These are phyloP conservation scores for Drosophila sulfurigaster DNA, from an alignment of 1,140 invertebrate genomes.

Conservation along the genomic window DNA sequence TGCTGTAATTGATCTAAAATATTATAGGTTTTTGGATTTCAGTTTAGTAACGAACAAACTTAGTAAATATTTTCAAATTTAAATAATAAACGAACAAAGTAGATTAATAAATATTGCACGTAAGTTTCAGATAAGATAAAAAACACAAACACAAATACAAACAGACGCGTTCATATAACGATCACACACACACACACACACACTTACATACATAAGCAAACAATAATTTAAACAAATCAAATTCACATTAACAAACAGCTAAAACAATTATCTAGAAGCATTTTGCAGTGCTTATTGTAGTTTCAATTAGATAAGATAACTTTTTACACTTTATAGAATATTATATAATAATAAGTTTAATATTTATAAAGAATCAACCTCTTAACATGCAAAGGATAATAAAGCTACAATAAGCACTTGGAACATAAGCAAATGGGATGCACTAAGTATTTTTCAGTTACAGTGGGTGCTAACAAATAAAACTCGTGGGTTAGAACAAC, in stretches of 20 bases:
- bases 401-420: neutral
- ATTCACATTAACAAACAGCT: constrained; percentile 17
- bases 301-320: neutral
- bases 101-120: constrained; percentile 54
- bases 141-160: constrained; percentile 31
- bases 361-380: neutral
- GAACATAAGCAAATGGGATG: neutral
- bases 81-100: constrained; percentile 38
- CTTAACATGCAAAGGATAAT: neutral
- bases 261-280: constrained; percentile 8
- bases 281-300: neutral
- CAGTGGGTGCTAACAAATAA: constrained; percentile 5
- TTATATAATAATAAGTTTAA: neutral
- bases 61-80: constrained; percentile 35
- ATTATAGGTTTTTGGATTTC: constrained; percentile 18
- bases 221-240: neutral
- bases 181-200: constrained; percentile 34
- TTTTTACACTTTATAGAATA: neutral
- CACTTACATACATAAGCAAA: constrained; percentile 29
- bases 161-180: constrained; percentile 25
- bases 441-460: constrained; percentile 6
- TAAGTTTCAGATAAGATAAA: constrained; percentile 40
- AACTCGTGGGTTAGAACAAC: constrained; percentile 17
- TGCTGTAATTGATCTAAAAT: constrained; percentile 48
- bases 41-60: constrained; percentile 57